Conservation (phyloP, 2,113 vertebrate genomes). For the Antechinus flavipes region DNA sequence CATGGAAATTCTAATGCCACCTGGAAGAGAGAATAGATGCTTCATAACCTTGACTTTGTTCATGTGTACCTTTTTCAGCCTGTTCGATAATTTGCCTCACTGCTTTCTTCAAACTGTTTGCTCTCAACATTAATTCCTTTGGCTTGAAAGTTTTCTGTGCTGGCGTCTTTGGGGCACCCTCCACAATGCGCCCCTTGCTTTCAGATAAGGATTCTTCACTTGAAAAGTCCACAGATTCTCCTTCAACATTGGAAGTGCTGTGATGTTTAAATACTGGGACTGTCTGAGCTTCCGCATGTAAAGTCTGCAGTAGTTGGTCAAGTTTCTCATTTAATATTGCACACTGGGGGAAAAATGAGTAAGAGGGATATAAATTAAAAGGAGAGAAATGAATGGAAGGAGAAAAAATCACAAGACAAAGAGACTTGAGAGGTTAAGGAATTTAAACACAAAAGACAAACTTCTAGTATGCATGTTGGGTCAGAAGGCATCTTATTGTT, state of each 20-base stretch:
- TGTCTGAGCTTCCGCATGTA: slow-evolving; percentile 89
- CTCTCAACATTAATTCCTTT: slow-evolving; percentile 93
- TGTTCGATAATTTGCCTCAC: slow-evolving; percentile 97
- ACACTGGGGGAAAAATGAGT: slow-evolving; percentile 85
- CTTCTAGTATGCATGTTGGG: background rate
- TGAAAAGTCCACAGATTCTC: slow-evolving; percentile 90
- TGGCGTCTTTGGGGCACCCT: slow-evolving; percentile 87
- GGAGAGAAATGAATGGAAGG: background rate
- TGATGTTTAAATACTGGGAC: slow-evolving; percentile 80
- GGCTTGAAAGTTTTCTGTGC: slow-evolving; percentile 89
- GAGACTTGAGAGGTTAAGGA: background rate
- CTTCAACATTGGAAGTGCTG: slow-evolving; percentile 91
- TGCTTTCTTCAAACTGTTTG: slow-evolving; percentile 98
- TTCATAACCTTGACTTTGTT: background rate
- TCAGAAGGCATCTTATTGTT: background rate
- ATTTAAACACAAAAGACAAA: background rate
- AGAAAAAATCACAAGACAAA: background rate
- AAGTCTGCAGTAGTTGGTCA: slow-evolving; percentile 93
- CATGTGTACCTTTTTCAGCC: slow-evolving; percentile 91
- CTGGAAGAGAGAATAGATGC: background rate
- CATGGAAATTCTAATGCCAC: background rate
- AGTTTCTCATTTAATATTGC: slow-evolving; percentile 96
- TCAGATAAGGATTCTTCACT: slow-evolving; percentile 94
- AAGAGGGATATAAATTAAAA: background rate
- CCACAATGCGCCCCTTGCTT: slow-evolving; percentile 90